Percentiles rank a stretch among this genome's conserved stretches.
These are phyloP conservation scores for Cheirogaleus major DNA, from an alignment of 2,797 vertebrate genomes.

Conservation along the genomic window DNA sequence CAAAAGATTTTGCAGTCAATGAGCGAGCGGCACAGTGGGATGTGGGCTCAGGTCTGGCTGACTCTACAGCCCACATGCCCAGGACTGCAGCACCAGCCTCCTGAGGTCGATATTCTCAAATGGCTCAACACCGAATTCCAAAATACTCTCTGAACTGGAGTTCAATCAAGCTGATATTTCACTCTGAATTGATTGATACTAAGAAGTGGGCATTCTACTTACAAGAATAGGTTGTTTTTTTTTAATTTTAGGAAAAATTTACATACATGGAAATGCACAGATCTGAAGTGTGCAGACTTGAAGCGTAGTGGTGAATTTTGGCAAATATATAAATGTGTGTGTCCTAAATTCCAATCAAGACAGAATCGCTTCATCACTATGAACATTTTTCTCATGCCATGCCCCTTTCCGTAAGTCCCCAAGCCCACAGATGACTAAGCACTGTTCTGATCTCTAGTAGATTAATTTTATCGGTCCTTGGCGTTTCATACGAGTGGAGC, in stretches of 20 bases:
- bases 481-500: not conserved
- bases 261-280: not conserved
- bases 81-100: accelerated
- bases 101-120: not conserved
- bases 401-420: not conserved
- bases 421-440: not conserved
- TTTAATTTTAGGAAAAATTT: not conserved
- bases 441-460: not conserved
- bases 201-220: not conserved
- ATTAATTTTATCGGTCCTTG: not conserved
- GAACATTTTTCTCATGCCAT: not conserved
- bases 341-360: not conserved
- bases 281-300: not conserved
- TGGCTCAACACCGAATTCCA: not conserved
- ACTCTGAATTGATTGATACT: not conserved
- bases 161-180: not conserved
- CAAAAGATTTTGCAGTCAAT: not conserved
- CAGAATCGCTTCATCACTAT: not conserved
- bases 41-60: not conserved
- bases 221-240: not conserved
- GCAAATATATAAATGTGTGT: not conserved
- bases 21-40: not conserved
- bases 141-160: not conserved
- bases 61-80: accelerated
- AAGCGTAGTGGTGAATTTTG: not conserved